Base-by-base conservation (phyloP, 1,140 invertebrate genomes). In the Mylabris phalerata region DNA sequence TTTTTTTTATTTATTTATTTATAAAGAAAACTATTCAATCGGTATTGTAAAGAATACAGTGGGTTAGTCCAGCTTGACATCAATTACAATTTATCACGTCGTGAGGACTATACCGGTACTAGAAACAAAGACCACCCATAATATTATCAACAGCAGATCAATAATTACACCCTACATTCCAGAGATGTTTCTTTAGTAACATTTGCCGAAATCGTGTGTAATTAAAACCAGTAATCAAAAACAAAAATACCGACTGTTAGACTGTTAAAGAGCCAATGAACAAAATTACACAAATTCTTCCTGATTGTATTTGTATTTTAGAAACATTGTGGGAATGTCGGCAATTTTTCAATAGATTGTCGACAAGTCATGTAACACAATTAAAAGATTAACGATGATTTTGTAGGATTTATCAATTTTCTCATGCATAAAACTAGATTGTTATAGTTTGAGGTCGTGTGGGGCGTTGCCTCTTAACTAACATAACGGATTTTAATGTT, bases 361-460 rank as follows among this genome's bases (percentile, higher is more conserved):
- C 19, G 19, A 19, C 19, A 19, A 19, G 19, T 19, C 19, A 19
- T 19, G 1, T 19, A 32, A 32, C 32, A 32, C 32, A 32, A 32
- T 42, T 25, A 24, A 9, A 25, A 25, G 41, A 52, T 43, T 27
- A 43, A 19, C 39, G 26, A 5, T 43, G 43, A 43, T 26, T 44
- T 52, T 52, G 13, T 52, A 27, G 38, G 50, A 52, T 44, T 52
- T 44, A 43, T 25, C 40, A 52, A 52, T 52, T 43, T 43, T 52
- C 50, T 52, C 50, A 52, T 43, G 51, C 51, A 54, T 54, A 54
- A 54, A 54, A 54, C 46, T 39, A 54, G 51, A 54, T 54, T 54
- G 46, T 44, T 54, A 54, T 54, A 32, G 42, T 54, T 52, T 54
- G 51, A 54, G 51, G 42, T 45, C 51, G 51, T 27, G 27, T 45